Conservation (phyloP, 2,113 vertebrate species). For the Donacobius atricapilla region DNA sequence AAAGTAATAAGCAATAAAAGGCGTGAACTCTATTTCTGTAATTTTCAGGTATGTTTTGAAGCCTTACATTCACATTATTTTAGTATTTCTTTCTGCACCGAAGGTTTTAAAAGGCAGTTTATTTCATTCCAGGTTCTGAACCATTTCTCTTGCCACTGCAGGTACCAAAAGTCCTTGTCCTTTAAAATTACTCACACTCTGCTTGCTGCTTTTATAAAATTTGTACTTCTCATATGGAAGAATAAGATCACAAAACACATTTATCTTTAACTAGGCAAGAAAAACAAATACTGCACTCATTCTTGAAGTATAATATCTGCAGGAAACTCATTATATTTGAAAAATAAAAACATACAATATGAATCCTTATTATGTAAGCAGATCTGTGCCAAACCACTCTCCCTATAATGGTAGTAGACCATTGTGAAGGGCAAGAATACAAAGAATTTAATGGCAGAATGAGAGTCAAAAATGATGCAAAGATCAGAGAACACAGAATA, state of each 20-base stretch:
- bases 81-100: not conserved
- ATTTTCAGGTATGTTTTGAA: not conserved
- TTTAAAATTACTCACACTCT: not conserved
- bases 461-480: not conserved
- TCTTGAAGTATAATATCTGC: not conserved
- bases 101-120: not conserved
- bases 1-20: not conserved
- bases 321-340: not conserved
- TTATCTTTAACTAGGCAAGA: not conserved
- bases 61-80: not conserved
- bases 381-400: not conserved
- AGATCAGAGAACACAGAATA: not conserved
- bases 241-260: not conserved
- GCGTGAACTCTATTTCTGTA: not conserved
- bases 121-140: not conserved
- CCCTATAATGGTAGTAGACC: not conserved
- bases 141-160: not conserved
- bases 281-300: not conserved
- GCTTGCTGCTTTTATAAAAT: not conserved
- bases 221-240: not conserved
- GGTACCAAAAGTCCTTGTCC: not conserved
- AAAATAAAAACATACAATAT: not conserved
- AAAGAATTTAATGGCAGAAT: not conserved
- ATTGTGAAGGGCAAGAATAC: not conserved
- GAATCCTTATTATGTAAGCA: not conserved